Conservation (phyloP, 2,113 vertebrate genomes). For the Gracilinanus agilis region DNA sequence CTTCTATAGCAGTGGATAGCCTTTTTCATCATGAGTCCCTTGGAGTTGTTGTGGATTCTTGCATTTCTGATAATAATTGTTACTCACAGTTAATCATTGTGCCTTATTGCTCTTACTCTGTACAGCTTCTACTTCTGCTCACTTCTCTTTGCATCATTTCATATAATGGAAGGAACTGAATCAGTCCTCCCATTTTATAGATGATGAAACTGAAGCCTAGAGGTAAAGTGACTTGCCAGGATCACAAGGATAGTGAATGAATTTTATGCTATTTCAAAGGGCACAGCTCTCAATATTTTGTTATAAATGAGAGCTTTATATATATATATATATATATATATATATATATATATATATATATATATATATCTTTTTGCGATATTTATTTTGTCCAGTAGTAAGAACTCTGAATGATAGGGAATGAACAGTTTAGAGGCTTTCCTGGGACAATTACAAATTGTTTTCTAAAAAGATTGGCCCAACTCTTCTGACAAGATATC, state of each 20-base stretch:
- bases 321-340: neutral
- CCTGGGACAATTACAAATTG: neutral
- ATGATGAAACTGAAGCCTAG: neutral
- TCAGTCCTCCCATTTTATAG: neutral
- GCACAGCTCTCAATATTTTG: neutral
- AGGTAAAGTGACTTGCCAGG: neutral
- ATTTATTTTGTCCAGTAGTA: neutral
- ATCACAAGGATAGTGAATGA: neutral
- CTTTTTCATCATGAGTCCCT: too few species aligned
- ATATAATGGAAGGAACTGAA: too few species aligned
- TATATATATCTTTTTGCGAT: neutral
- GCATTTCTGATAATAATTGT: too few species aligned
- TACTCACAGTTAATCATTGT: too few species aligned
- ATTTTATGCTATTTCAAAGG: neutral
- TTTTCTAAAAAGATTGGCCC: neutral
- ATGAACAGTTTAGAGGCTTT: neutral
- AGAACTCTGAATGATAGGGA: neutral
- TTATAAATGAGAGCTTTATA: neutral
- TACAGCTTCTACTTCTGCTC: too few species aligned
- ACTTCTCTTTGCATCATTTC: too few species aligned
- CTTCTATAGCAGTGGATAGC: too few species aligned
- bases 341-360: neutral
- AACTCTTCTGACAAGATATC: neutral
- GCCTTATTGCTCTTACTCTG: too few species aligned
- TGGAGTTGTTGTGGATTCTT: too few species aligned